Evolutionary conservation across 2,113 vertebrate genomes (phyloP).

Genomic region (Pitta sordida): DNA sequence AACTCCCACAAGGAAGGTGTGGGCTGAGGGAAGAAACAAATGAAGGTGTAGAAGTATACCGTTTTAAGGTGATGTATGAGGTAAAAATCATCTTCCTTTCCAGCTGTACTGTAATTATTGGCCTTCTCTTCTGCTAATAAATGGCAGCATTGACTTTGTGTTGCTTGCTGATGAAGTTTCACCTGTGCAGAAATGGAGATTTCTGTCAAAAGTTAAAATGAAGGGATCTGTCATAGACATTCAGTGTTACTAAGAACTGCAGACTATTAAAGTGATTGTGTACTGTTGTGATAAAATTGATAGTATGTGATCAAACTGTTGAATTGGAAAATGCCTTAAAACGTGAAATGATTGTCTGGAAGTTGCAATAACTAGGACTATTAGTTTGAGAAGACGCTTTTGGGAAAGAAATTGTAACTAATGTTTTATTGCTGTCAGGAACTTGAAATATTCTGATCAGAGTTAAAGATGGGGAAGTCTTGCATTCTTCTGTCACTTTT

Average conservation of each 20-base stretch:
- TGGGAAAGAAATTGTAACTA: not conserved
- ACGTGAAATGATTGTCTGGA: not conserved
- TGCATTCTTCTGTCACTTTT: not conserved
- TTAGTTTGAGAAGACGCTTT: not conserved
- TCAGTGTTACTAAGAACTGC: not conserved
- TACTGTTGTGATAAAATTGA: not conserved
- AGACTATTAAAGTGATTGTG: not conserved
- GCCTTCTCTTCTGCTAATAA: not conserved
- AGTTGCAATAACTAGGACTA: not conserved
- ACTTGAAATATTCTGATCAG: not conserved
- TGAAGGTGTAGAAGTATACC: not conserved
- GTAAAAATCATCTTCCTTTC: not conserved
- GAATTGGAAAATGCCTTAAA: not conserved
- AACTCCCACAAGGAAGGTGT: not conserved
- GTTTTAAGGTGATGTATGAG: not conserved
- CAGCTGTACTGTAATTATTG: not conserved
- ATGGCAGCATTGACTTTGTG: not conserved
- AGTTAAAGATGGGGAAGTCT: not conserved
- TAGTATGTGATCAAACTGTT: not conserved
- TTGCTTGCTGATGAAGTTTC: not conserved
- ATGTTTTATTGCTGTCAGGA: not conserved
- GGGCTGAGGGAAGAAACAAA: not conserved
- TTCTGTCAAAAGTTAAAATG: not conserved
- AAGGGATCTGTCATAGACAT: rapidly evolving
- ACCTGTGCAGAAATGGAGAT: not conserved